Evolutionary conservation across 2,888 invertebrate species (phyloP), one percentile per base, ranked within the genome.

Genomic region (Drosophila anomalipes): DNA sequence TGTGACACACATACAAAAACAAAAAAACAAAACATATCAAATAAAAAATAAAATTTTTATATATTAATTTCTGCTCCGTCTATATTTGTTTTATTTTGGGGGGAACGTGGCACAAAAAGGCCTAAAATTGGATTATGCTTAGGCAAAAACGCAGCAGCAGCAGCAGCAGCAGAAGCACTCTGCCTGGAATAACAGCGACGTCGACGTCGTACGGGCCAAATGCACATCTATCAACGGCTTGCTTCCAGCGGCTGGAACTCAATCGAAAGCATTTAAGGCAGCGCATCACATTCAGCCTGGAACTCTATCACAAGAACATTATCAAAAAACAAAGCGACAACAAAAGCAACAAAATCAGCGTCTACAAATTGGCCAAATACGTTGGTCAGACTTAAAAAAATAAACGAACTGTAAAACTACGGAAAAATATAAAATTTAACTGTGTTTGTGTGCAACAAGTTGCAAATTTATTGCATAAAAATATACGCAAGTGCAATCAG

Each of bases 71-170:
- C 7, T 44, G 44, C 12, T 4, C 28, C 14, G 28, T 30, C 44
- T 22, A 26, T 35, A 19, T 58, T 57, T 26, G 41, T 26, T 26
- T 26, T 47, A 14, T 44, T 9, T 47, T 26, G 26, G 47, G 47
- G 47, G 47, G 47, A 47, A 22, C 57, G 66, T 67, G 53, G 32
- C 58, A 71, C 73, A 32, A 53, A 70, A 72, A 71, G 68, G 70
- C 72, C 65, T 44, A 90, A 82, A 83, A 78, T 89, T 91, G 83
- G 91, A 91, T 91, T 91, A 91, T 92, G 91, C 91, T 92, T 84
- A 83, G 83, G 89, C 82, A 80, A 76, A 81, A 87, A 83, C 85
- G 81, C 76, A 84, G 77, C 63, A 84, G 78, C 64, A 74, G 65
- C 60, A 65, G 66, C 60, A 63, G 56, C 51, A 51, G 49, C 66